A percentile compares a stretch with the other conserved stretches of the same genome.
Conservation (phyloP, 2,797 vertebrate genomes). For the Pseudochaenichthys georgianus region DNA sequence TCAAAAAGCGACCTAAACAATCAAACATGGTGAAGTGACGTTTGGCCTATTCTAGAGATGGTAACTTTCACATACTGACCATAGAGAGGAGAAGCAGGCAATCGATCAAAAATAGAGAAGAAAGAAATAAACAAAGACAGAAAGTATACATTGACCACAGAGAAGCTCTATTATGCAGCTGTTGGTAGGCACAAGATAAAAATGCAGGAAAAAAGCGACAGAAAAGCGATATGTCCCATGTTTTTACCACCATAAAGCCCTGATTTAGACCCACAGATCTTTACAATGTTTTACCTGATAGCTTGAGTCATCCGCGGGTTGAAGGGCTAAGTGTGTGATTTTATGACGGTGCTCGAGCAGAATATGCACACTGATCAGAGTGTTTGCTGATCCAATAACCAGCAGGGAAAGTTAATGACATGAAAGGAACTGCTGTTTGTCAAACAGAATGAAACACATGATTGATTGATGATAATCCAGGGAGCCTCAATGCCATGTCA, state of each 20-base stretch:
- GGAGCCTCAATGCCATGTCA: constrained; percentile 52
- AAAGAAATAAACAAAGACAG: constrained; percentile 7
- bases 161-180: constrained; percentile 39
- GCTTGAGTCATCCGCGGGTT: constrained; percentile 59
- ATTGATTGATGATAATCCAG: constrained; percentile 71
- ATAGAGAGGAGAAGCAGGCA: not conserved
- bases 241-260: constrained; percentile 70
- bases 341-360: constrained; percentile 73
- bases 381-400: constrained; percentile 81
- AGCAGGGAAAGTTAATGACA: constrained; percentile 78
- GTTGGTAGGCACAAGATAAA: constrained; percentile 57
- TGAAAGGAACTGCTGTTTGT: constrained; percentile 78
- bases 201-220: constrained; percentile 42
- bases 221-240: constrained; percentile 48
- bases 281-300: constrained; percentile 73
- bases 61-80: not conserved
- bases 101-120: constrained; percentile 8
- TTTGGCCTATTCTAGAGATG: not conserved
- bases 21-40: not conserved
- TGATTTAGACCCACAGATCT: constrained; percentile 62
- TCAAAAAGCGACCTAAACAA: not conserved
- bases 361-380: constrained; percentile 65
- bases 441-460: constrained; percentile 70
- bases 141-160: constrained; percentile 15
- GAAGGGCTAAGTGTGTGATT: constrained; percentile 64